Conservation (phyloP, 2,113 vertebrate species). For the human region GRCh38 chr2:182337501-182338000, state of each 20-base stretch:
- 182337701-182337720: neutral
- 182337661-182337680: neutral
- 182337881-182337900: neutral
- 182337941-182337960: neutral
- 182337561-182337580: neutral
- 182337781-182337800: neutral
- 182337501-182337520: conserved; percentile 6
- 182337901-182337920: neutral
- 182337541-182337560: neutral
- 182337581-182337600: neutral
- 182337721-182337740: neutral
- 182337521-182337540: neutral
- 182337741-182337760: neutral
- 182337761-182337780: neutral
- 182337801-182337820: neutral
- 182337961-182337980: neutral
- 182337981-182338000: neutral
- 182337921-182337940: neutral
- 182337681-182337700: neutral
- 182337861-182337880: neutral
- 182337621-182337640: neutral
- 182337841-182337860: neutral
- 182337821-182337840: neutral
- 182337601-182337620: neutral
- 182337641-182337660: neutral